Evolutionary conservation across 2,113 vertebrate genomes (phyloP), one percentile per base, ranked within the genome.

Genomic region (Paratilapia polleni): DNA sequence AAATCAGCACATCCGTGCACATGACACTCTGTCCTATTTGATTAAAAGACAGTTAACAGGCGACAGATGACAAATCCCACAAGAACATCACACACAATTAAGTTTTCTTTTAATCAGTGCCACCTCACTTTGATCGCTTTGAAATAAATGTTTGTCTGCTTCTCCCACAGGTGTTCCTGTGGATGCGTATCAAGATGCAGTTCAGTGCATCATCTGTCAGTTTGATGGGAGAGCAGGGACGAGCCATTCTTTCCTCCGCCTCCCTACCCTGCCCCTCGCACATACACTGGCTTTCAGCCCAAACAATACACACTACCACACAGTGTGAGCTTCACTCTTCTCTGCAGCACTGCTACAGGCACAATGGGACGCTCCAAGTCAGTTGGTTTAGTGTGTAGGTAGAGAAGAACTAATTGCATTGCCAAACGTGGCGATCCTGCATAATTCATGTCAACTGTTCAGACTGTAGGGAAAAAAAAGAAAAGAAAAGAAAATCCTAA

Each of bases 201-300:
- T 56, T 87, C 74, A 60, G 83, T 80, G 82, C 83, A 77, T 90
- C 78, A 70, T 80, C 74, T 77, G 78, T 85, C 88, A 84, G 86
- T 85, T 88, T 80, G 87, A 88, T 77, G 78, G 75, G 62, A 78
- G 61, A 85, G 78, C 61, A 57, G 11, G 61, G 82, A 92, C 78
- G 62, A 88, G 77, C 80, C 49, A 12, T 49, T 81, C 81, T n/a
- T 73, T 61, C 74, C 81, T 78, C 84, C 24, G 14, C 85, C 83
- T 84, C 54, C 38, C 77, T 66, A 54, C 52, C 54, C 77, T 58
- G 52, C 43, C 63, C 41, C 63, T 62, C 81, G 28, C 77, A 85
- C 83, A 57, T 31, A 60, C 52, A 76, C 79, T 74, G 83, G 87
- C 91, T 77, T 73, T 54, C 47, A 89, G 79, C 85, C 83, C 83